Percentiles rank a stretch among this genome's conserved stretches.
Evolutionary conservation across 1,140 invertebrate species (phyloP).

Genomic region (Drosophila teissieri): DNA sequence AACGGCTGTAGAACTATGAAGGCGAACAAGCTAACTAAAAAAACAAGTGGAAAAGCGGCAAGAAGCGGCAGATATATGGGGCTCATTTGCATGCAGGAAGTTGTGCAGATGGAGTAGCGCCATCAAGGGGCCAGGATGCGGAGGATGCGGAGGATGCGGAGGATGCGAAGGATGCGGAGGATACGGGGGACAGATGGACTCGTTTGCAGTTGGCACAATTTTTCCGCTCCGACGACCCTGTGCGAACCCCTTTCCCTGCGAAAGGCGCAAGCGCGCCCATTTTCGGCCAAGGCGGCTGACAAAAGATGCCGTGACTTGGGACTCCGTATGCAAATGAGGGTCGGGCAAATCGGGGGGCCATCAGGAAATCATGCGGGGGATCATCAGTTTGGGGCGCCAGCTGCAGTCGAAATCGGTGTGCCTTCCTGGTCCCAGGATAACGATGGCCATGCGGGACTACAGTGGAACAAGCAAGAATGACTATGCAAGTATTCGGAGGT

Average conservation of each 20-base stretch:
- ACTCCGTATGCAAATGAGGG: slow-evolving; percentile 55
- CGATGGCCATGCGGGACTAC: slow-evolving; percentile 10
- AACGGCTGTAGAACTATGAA: slow-evolving; percentile 1
- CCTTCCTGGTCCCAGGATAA: slow-evolving; percentile 36
- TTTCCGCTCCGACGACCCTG: slow-evolving; percentile 23
- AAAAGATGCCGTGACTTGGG: slow-evolving; percentile 30
- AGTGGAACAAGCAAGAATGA: slow-evolving; percentile 9
- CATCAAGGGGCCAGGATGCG: neutral
- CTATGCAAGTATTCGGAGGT: neutral
- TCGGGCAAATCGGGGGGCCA: neutral
- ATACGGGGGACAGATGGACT: slow-evolving; percentile 30
- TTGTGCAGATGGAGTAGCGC: slow-evolving; percentile 13
- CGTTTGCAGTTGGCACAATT: slow-evolving; percentile 59
- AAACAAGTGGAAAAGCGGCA: slow-evolving; percentile 20
- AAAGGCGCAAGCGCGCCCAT: slow-evolving; percentile 59
- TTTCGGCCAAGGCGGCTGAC: slow-evolving; percentile 3
- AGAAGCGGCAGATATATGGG: slow-evolving; percentile 60
- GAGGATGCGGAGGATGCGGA: neutral
- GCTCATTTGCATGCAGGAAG: slow-evolving; percentile 72
- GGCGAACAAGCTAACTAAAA: slow-evolving; percentile 8
- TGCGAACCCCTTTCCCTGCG: neutral
- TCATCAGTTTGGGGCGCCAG: slow-evolving; percentile 54
- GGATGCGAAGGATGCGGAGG: slow-evolving; percentile 2
- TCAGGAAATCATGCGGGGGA: slow-evolving; percentile 13
- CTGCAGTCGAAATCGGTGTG: slow-evolving; percentile 46